These are phyloP conservation scores for Hoplias malabaricus DNA, from an alignment of 2,113 vertebrate genomes.

Conservation along the genomic window DNA sequence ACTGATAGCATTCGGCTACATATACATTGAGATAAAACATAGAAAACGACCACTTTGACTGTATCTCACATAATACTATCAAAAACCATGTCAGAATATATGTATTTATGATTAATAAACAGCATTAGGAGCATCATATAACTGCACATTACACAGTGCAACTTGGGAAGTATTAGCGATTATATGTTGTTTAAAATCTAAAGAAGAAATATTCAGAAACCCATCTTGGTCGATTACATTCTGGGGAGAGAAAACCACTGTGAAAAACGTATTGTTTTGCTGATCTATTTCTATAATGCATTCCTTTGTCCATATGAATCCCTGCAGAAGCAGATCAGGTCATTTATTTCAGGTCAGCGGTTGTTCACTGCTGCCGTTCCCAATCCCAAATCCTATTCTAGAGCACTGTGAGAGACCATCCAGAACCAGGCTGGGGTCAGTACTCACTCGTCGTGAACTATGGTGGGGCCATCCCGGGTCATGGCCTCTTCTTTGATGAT, in stretches of 20 bases:
- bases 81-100: no score
- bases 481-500: conserved; percentile 93
- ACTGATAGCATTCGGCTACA: no score
- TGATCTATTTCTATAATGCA: background rate
- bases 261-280: background rate
- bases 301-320: background rate
- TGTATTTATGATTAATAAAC: no score
- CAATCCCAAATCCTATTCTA: background rate
- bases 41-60: no score
- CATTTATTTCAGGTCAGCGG: background rate
- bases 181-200: no score
- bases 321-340: background rate
- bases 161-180: no score
- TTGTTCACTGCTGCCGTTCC: background rate
- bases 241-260: background rate
- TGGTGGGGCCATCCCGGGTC: conserved; percentile 88
- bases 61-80: no score
- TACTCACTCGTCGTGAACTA: conserved; percentile 94
- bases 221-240: background rate
- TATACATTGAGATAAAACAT: no score
- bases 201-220: no score
- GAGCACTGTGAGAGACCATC: background rate
- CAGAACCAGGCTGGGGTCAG: background rate
- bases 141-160: no score
- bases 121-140: no score